Evolutionary conservation across 2,113 vertebrate genomes (phyloP).

Genomic region (Sprattus sprattus): DNA sequence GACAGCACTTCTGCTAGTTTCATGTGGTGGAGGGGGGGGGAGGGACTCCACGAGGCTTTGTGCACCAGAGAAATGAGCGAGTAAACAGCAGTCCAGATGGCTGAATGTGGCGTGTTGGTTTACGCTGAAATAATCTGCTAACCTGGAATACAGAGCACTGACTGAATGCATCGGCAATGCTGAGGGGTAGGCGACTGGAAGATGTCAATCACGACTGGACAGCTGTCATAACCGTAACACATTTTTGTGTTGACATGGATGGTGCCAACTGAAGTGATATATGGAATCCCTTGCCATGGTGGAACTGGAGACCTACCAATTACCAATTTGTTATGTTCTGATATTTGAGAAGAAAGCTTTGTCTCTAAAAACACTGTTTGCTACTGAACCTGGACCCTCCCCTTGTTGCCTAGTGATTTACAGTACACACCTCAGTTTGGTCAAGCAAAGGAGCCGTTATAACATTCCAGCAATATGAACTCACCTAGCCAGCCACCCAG

Average conservation of each 20-base stretch:
- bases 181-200: background rate
- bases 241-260: background rate
- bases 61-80: background rate
- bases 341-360: background rate
- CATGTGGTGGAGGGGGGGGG: too few species aligned
- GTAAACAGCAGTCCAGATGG: background rate
- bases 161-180: background rate
- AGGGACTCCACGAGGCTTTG: background rate
- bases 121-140: background rate
- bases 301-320: background rate
- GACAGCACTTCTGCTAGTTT: background rate
- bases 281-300: background rate
- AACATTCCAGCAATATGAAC: background rate
- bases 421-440: background rate
- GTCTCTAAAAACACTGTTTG: background rate
- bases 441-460: background rate
- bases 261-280: background rate
- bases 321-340: background rate
- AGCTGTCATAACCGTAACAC: too few species aligned
- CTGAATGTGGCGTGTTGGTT: background rate
- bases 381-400: background rate
- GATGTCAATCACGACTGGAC: background rate
- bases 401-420: conserved; percentile 2
- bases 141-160: background rate
- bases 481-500: background rate